Evolutionary conservation across 2,888 invertebrate species (phyloP), one percentile per base, ranked within the genome.

Genomic region (Pandemis cinnamomeana): DNA sequence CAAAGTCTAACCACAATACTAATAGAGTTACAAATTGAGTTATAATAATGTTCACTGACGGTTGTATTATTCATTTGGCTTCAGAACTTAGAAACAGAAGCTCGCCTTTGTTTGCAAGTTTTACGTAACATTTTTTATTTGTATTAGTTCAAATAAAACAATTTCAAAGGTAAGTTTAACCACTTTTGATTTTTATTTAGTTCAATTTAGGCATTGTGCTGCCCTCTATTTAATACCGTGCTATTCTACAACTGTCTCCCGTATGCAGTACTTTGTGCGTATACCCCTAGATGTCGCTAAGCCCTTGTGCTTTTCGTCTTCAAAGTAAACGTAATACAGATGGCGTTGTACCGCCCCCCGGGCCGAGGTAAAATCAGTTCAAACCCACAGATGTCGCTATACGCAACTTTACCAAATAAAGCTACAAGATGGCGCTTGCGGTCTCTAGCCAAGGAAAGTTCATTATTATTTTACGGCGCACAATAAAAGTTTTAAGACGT

Each of bases 381-480:
- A 27, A 53, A 13, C 1, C 36, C 42, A 20, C 73, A 86, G 87
- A 82, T 84, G 84, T 83, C 84, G 80, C 46, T 76, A 58, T 51
- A 0, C 8, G 53, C 13, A 53, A 46, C 55, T 11, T 42, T 71
- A 62, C 67, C 0, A 13, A 10, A 11, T 53, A 51, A 4, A 1
- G 3, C 5, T 48, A 69, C 79, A 78, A 92, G 93, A 89, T 89
- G 92, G 80, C 92, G 83, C 85, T 80, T 80, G 77, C 2, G 61
- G 42, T 41, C 36, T 36, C 74, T 71, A 75, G 15, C 51, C 27
- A 77, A 82, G 88, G 87, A 89, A 91, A 91, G 89, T 90, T 89
- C 87, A 90, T 91, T 89, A 91, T 90, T 90, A 91, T 88, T 92
- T 92, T 89, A 92, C 89, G 91, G 91, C 89, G 91, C 86, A 84